phyloP scores from a whole-genome alignment of 2,888 invertebrate species.

The Ectropis crepuscularia region DNA sequence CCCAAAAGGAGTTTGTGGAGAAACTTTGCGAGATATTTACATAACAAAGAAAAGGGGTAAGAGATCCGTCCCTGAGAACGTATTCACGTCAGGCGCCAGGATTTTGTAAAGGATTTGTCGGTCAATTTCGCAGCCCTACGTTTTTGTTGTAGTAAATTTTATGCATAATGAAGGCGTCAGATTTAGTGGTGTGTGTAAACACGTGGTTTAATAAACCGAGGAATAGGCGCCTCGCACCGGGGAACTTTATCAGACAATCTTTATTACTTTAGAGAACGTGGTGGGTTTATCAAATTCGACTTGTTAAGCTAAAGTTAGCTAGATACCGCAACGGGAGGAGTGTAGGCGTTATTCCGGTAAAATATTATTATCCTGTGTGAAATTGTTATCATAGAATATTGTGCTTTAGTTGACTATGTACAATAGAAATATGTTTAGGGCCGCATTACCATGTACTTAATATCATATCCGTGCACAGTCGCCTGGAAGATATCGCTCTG shows the following conservation, averaged over 20 bases:
- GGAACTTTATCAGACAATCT: conserved; percentile 50
- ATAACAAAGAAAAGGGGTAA: conserved; percentile 77
- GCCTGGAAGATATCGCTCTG: no score
- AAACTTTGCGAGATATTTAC: conserved; percentile 77
- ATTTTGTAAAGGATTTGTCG: conserved; percentile 72
- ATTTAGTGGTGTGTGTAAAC: conserved; percentile 49
- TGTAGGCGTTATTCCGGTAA: conserved; percentile 13
- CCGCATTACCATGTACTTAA: no score
- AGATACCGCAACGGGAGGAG: conserved; percentile 28
- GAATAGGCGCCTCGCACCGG: conserved; percentile 42
- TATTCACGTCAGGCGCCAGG: conserved; percentile 72
- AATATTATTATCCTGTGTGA: neutral
- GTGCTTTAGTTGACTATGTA: no score
- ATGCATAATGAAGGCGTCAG: conserved; percentile 56
- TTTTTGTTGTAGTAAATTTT: conserved; percentile 63
- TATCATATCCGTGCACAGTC: no score
- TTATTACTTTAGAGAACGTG: conserved; percentile 45
- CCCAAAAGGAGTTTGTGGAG: conserved; percentile 70
- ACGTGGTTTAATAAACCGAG: conserved; percentile 55
- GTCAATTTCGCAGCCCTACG: conserved; percentile 68
- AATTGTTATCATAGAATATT: no score
- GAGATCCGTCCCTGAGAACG: conserved; percentile 66
- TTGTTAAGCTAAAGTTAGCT: conserved; percentile 27
- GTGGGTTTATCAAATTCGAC: conserved; percentile 46
- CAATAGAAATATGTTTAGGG: no score